Percentiles rank a stretch among this genome's conserved stretches.
These are phyloP conservation scores for Oppia nitens DNA, from an alignment of 1,140 invertebrate genomes.

Conservation along the genomic window DNA sequence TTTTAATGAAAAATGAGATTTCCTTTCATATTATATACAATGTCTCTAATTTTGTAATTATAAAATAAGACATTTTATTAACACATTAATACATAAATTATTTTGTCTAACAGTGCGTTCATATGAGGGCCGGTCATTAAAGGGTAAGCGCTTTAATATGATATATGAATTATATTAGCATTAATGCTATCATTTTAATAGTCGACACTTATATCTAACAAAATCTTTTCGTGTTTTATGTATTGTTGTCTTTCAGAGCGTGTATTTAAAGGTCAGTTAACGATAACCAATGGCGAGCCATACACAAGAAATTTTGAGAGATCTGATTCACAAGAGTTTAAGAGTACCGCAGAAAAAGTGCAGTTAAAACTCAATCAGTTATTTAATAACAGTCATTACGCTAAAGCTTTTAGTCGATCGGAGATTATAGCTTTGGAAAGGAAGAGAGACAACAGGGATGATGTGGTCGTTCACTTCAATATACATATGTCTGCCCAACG, in stretches of 20 bases:
- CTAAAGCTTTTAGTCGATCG: slow-evolving; percentile 13
- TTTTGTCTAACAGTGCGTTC: slow-evolving; percentile 50
- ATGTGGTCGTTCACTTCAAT: slow-evolving; percentile 52
- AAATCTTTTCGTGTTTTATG: slow-evolving; percentile 1
- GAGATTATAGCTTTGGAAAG: slow-evolving; percentile 21
- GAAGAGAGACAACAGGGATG: slow-evolving; percentile 40
- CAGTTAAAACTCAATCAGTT: slow-evolving; percentile 17
- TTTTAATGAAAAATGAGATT: no score
- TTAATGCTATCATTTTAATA: no score
- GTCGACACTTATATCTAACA: no score
- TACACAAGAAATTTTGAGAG: slow-evolving; percentile 44
- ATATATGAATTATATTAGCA: no score
- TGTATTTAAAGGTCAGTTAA: slow-evolving; percentile 57
- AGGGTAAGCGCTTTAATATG: slow-evolving; percentile 1
- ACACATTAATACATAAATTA: background rate
- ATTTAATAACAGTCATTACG: slow-evolving; percentile 16
- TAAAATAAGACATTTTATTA: background rate
- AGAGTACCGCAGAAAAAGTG: slow-evolving; percentile 37
- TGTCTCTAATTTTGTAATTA: no score
- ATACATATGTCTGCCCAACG: slow-evolving; percentile 44
- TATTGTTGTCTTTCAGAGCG: slow-evolving; percentile 37
- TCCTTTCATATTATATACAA: background rate
- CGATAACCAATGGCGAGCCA: slow-evolving; percentile 39
- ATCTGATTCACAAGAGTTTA: slow-evolving; percentile 37
- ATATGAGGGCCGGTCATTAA: slow-evolving; percentile 49